Evolutionary conservation across 2,888 invertebrate genomes (phyloP).

Genomic region (Parelbella ahira): DNA sequence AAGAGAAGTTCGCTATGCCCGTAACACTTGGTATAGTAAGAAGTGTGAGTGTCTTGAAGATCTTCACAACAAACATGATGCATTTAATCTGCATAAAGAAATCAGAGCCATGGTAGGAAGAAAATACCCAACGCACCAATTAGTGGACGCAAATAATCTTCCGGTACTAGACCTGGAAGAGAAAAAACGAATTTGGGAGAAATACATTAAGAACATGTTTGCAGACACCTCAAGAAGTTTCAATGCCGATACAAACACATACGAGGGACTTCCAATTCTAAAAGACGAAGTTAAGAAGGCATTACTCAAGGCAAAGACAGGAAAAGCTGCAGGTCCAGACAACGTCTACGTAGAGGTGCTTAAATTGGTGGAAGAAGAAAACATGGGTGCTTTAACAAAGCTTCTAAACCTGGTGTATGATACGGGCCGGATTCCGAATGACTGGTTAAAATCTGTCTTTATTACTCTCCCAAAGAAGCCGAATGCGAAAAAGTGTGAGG

Average conservation of each 20-base stretch:
- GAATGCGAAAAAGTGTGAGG: conserved; percentile 26
- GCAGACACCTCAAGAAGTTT: conserved; percentile 6
- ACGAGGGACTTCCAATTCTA: conserved; percentile 7
- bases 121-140: not conserved
- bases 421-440: conserved; percentile 12
- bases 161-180: not conserved
- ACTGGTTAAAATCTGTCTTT: conserved; percentile 26
- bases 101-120: conserved; percentile 11
- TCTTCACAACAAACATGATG: conserved; percentile 12
- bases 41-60: conserved; percentile 13
- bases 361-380: conserved; percentile 15
- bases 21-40: conserved; percentile 4
- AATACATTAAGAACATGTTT: conserved; percentile 17
- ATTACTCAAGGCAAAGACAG: conserved; percentile 22
- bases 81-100: conserved; percentile 23
- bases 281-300: conserved; percentile 19
- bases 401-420: conserved; percentile 15
- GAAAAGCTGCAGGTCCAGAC: conserved; percentile 20
- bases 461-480: conserved; percentile 25
- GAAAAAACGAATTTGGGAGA: conserved; percentile 15
- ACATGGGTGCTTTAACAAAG: conserved; percentile 8
- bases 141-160: conserved; percentile 1
- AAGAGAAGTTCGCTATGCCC: conserved; percentile 12
- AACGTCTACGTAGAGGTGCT: conserved; percentile 20
- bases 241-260: not conserved